A percentile compares a stretch with the other conserved stretches of the same genome.
Conservation (phyloP, 2,797 vertebrate species). For the Emydoidea blandingii region DNA sequence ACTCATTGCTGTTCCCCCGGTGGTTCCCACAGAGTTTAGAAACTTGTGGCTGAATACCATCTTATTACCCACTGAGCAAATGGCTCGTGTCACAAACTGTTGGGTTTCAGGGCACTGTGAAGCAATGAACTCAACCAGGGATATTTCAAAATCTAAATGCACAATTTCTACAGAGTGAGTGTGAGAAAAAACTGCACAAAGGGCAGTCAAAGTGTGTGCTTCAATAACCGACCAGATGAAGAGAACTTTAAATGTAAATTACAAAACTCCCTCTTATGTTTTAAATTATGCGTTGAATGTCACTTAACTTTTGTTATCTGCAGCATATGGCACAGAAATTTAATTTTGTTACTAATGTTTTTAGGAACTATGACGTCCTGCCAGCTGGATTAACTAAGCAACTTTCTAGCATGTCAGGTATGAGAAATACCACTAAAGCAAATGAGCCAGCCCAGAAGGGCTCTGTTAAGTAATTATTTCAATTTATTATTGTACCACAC, state of each 20-base stretch:
- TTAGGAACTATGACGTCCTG: background rate
- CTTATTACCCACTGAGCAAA: slow-evolving; percentile 65
- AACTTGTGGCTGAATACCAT: slow-evolving; percentile 58
- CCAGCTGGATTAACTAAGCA: background rate
- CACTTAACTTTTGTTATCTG: background rate
- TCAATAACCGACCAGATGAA: slow-evolving; percentile 39
- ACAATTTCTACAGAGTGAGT: background rate
- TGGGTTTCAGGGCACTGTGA: background rate
- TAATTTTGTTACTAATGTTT: background rate
- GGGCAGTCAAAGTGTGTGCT: slow-evolving; percentile 31
- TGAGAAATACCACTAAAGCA: slow-evolving; percentile 41
- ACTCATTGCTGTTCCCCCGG: background rate
- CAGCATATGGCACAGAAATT: background rate
- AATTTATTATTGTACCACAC: background rate
- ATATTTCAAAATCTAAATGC: slow-evolving; percentile 35
- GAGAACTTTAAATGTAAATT: background rate
- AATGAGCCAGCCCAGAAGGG: background rate
- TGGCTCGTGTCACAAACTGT: slow-evolving; percentile 45
- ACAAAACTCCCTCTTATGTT: background rate
- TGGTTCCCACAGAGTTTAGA: slow-evolving; percentile 54
- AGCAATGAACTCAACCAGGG: slow-evolving; percentile 48
- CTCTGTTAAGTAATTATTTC: slow-evolving; percentile 26
- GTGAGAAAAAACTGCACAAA: slow-evolving; percentile 43
- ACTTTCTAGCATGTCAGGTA: slow-evolving; percentile 29
- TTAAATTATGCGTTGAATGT: background rate